Base-by-base conservation (phyloP, 2,113 vertebrate genomes). In the Piaya cayana region DNA sequence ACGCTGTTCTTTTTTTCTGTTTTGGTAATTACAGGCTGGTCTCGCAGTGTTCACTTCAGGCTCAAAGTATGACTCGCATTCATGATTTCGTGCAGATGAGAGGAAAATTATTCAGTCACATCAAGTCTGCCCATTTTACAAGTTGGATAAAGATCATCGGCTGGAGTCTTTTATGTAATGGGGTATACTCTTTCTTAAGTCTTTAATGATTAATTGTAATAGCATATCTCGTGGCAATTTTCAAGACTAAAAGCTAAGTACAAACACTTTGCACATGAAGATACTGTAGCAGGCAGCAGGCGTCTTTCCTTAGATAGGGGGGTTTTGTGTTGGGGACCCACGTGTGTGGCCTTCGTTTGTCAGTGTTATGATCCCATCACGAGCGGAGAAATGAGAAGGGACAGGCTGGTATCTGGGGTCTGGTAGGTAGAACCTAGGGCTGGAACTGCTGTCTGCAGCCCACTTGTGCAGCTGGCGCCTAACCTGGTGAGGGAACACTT, bases 1-100 rank as follows among this genome's bases (percentile, higher is more conserved):
- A 97, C 4, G 97, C 97, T 96, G 97, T 96, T 97, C 97, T 97
- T 97, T 97, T 97, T 97, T 97, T 97, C 95, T 94, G 90, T 95
- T 97, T 97, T 93, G 97, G 97, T 98, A 98, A 98, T 98, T 97
- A 97, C 69, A 86, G 94, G 90, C 97, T 79, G 96, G 94, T 82
- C 96, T 91, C 69, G 8, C 88, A 80, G 95, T 86, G 16, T 63
- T 94, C 96, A 37, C 94, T 91, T 95, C 96, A 90, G 96, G 63
- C 91, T 36, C 63, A 4, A 95, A 67, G 94, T 89, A 59, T 94
- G 97, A 93, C 95, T 93, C 76, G 97, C 96, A 93, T 95, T 89
- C 96, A 52, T 94, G 96, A 97, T 97, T 93, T 90, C 80, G 95
- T 96, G 88, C 93, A 81, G 96, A 96, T 88, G 67, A 86, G 95